Conservation (phyloP, 2,888 invertebrate genomes). For the Leptinotarsa haldemani region DNA sequence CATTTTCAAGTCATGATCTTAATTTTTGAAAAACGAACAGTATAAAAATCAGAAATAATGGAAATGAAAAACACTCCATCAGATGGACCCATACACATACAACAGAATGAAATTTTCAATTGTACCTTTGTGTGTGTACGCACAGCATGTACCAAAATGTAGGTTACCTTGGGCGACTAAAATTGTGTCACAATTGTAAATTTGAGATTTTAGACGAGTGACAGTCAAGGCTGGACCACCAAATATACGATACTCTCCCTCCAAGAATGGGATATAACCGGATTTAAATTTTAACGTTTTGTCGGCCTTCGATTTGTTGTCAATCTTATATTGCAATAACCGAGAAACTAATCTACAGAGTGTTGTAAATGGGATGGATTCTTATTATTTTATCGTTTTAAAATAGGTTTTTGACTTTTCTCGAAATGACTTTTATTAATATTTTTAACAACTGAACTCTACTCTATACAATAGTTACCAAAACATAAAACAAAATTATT, state of each 20-base stretch:
- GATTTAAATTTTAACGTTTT: conserved; percentile 11
- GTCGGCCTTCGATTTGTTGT: conserved; percentile 10
- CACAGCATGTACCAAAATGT: conserved; percentile 39
- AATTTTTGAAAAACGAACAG: not conserved
- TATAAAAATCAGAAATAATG: not conserved
- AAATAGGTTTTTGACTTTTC: no score
- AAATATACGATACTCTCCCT: conserved; percentile 21
- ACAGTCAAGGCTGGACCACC: conserved; percentile 43
- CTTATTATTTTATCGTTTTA: no score
- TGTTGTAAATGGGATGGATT: no score
- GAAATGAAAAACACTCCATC: not conserved
- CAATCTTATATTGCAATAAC: not conserved
- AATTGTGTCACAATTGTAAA: conserved; percentile 43
- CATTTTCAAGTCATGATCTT: not conserved
- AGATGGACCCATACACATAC: not conserved
- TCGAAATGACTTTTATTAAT: no score
- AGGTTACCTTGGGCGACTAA: conserved; percentile 43
- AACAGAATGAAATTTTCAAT: not conserved
- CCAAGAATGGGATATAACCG: conserved; percentile 9
- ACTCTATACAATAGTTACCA: no score
- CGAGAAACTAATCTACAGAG: not conserved
- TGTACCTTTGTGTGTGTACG: not conserved
- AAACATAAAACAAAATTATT: no score
- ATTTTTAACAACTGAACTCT: no score
- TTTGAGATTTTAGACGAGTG: conserved; percentile 40